Evolutionary conservation across 1,140 invertebrate genomes (phyloP), one percentile per base, ranked within the genome.

Genomic region (Heterodera schachtii): DNA sequence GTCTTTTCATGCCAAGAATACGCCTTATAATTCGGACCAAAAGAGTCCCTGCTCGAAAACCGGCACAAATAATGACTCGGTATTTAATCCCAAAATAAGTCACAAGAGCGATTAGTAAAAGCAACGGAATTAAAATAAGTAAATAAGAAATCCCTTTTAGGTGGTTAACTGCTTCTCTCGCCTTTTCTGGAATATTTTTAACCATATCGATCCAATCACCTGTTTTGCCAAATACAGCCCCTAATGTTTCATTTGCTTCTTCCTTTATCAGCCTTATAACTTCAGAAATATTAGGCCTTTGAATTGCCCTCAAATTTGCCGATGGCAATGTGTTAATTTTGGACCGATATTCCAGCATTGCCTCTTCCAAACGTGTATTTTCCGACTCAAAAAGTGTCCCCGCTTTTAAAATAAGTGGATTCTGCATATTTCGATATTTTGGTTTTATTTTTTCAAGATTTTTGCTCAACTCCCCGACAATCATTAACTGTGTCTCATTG

Each of bases 391-490:
- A 66, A n/a, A 66, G 60, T 66, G 60, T 66, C 13, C 60, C 60
- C n/a, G 60, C 60, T n/a, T 13, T 16, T n/a, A 66, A 66, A 13
- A 66, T n/a, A 13, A 66, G n/a, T n/a, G 60, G 60, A 66, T 66
- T 66, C 60, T 66, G 60, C 60, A 66, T 66, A n/a, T 66, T 66
- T n/a, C 60, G 60, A n/a, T 66, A 66, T n/a, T 66, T 66, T 66
- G 60, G 60, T n/a, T 66, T 66, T 13, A 16, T 16, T n/a, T 16
- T 66, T 66, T n/a, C 60, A 13, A 13, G n/a, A 13, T 16, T 66
- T 66, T 64, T n/a, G 9, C n/a, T n/a, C 60, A 64, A 11, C n/a
- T n/a, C n/a, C n/a, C n/a, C n/a, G 9, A 64, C 60, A 9, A 64
- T n/a, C n/a, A 11, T n/a, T n/a, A 11, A 11, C n/a, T 64, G 60